phyloP scores from a whole-genome alignment of 2,113 vertebrate species.

The Shinisaurus crocodilurus region DNA sequence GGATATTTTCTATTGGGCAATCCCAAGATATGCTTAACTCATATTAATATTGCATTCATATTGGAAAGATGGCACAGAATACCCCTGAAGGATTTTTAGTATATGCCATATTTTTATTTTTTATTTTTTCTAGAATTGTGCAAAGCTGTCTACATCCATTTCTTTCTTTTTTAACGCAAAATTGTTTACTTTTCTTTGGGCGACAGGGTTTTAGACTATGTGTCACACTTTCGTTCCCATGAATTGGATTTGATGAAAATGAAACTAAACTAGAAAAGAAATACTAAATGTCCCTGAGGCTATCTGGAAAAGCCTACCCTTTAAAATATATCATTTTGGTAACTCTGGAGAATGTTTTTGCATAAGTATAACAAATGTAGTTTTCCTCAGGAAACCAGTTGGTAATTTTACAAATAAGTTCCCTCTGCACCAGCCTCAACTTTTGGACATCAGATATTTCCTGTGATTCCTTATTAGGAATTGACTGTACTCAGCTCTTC shows the following conservation, averaged over 20 bases:
- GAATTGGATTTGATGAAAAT: background rate
- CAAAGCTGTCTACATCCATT: background rate
- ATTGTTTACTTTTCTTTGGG: background rate
- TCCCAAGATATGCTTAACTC: background rate
- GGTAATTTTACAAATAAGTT: background rate
- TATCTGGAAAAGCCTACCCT: background rate
- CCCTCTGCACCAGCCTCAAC: background rate
- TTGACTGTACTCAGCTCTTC: background rate
- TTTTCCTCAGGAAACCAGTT: background rate
- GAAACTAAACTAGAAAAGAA: background rate
- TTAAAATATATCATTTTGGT: background rate
- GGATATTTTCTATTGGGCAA: background rate
- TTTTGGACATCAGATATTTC: background rate
- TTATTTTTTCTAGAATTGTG: slow-evolving; percentile 12
- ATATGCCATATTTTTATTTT: background rate
- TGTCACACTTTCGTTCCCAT: background rate
- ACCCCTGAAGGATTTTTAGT: background rate
- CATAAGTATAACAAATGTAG: background rate
- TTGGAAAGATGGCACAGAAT: background rate
- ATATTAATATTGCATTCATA: slow-evolving; percentile 1
- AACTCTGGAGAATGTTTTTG: background rate
- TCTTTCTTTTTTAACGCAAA: background rate
- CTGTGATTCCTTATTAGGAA: background rate
- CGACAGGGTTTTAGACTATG: background rate
- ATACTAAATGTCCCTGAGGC: background rate